phyloP scores from a whole-genome alignment of 1,140 invertebrate species.

The Diachasma alloeum region DNA sequence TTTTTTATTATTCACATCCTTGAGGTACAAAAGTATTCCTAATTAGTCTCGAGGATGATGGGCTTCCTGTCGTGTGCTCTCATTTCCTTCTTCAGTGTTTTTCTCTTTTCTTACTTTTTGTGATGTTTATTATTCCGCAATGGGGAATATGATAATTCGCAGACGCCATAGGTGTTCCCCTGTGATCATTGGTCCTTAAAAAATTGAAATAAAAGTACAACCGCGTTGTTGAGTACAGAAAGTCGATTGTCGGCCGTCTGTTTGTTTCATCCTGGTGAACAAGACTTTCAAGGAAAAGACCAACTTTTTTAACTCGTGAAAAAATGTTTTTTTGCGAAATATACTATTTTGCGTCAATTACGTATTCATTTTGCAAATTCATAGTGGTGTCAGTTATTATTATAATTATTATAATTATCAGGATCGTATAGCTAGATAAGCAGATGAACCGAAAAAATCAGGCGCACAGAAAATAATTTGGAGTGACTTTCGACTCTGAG shows the following conservation, averaged over 20 bases:
- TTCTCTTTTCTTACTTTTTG: neutral
- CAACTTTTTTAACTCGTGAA: too few species aligned
- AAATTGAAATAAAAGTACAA: neutral
- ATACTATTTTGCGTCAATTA: too few species aligned
- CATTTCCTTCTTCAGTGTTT: neutral
- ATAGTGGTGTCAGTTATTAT: too few species aligned
- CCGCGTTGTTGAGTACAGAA: constrained; percentile 1
- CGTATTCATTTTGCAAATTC: too few species aligned
- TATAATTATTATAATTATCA: too few species aligned
- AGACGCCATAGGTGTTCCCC: neutral
- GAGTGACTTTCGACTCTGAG: too few species aligned
- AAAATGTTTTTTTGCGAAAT: too few species aligned
- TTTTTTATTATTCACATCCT: neutral
- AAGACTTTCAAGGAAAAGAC: too few species aligned
- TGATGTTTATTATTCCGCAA: neutral
- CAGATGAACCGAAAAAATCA: too few species aligned
- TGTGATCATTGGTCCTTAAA: neutral
- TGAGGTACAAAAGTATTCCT: constrained; percentile 13
- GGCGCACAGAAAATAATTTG: too few species aligned
- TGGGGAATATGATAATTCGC: constrained; percentile 2
- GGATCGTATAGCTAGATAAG: too few species aligned
- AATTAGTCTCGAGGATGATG: constrained; percentile 13
- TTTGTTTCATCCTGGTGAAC: constrained; percentile 20
- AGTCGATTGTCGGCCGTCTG: constrained; percentile 16
- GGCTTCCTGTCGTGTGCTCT: constrained; percentile 9